A percentile compares a stretch with the other conserved stretches of the same genome.
Conservation (phyloP, 2,797 vertebrate genomes). For the Mustela erminea region DNA sequence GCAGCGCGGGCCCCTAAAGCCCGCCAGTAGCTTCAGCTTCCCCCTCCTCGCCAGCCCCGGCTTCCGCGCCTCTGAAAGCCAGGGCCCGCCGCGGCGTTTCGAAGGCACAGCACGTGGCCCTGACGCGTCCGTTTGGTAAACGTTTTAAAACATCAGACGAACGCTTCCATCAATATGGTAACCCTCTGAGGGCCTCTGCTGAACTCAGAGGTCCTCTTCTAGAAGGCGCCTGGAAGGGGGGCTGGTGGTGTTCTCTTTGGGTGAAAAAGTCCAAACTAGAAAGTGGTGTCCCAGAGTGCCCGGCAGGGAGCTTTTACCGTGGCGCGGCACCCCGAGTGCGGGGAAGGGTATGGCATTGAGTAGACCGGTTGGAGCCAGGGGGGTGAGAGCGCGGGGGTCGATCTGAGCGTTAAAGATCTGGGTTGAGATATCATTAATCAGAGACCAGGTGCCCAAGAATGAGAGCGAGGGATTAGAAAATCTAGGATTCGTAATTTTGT, state of each 20-base stretch:
- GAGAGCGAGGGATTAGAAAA: not conserved
- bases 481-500: not conserved
- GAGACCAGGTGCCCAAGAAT: not conserved
- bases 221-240: not conserved
- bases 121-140: not conserved
- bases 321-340: not conserved
- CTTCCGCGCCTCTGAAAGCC: not conserved
- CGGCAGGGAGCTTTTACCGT: not conserved
- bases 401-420: not conserved
- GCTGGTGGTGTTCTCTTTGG: not conserved
- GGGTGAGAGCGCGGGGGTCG: not conserved
- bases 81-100: conserved; percentile 40
- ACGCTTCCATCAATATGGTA: not conserved
- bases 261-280: not conserved
- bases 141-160: conserved; percentile 38
- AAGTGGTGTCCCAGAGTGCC: conserved; percentile 1
- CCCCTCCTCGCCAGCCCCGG: not conserved
- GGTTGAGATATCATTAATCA: not conserved
- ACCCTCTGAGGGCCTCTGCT: conserved; percentile 25
- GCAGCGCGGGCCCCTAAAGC: conserved; percentile 27
- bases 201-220: not conserved
- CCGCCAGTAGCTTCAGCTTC: not conserved
- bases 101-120: conserved; percentile 80
- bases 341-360: not conserved
- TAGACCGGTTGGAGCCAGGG: not conserved